A percentile compares a stretch with the other conserved stretches of the same genome.
phyloP scores from a whole-genome alignment of 2,888 invertebrate genomes.

The Cerceris rybyensis region DNA sequence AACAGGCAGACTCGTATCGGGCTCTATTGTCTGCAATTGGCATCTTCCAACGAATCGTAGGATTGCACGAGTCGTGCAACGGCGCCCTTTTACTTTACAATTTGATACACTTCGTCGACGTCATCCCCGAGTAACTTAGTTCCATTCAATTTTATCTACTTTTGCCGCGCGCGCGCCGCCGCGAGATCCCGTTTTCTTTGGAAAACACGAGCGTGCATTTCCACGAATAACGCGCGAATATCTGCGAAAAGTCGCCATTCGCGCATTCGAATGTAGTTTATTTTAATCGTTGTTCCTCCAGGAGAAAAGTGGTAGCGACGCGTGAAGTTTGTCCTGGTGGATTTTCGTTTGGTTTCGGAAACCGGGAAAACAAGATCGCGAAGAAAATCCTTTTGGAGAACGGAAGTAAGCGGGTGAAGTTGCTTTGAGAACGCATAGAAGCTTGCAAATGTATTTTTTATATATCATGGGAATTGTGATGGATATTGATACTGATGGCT shows the following conservation, averaged over 20 bases:
- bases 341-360: background rate
- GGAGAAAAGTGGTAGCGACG: background rate
- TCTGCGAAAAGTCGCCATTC: background rate
- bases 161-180: background rate
- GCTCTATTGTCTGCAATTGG: too few relatives aligned
- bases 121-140: background rate
- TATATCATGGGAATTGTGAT: too few relatives aligned
- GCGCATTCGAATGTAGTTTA: background rate
- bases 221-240: background rate
- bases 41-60: too few relatives aligned
- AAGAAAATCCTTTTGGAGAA: too few relatives aligned
- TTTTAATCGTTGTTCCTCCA: background rate
- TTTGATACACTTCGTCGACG: slow-evolving; percentile 7
- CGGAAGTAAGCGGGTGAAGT: too few relatives aligned
- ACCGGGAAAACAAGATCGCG: background rate
- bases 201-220: background rate
- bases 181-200: background rate
- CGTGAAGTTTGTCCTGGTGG: background rate
- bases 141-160: slow-evolving; percentile 4
- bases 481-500: too few relatives aligned
- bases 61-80: background rate
- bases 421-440: too few relatives aligned
- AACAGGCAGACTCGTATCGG: too few relatives aligned
- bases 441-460: too few relatives aligned
- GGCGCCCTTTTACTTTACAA: slow-evolving; percentile 7